These are phyloP conservation scores for Oophaga sylvatica DNA, from an alignment of 2,797 vertebrate species.

Conservation along the genomic window DNA sequence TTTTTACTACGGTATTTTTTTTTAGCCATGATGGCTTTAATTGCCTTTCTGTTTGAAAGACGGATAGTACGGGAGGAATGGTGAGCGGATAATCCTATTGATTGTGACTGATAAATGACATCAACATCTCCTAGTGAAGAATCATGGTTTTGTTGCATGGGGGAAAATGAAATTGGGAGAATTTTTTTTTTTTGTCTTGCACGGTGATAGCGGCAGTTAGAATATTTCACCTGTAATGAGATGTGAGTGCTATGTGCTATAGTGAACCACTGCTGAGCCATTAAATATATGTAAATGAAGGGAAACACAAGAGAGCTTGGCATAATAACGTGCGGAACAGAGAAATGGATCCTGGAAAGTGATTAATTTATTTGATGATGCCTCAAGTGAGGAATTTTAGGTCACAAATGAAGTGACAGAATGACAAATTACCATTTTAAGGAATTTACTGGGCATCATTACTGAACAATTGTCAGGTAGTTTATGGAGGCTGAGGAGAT, in stretches of 20 bases:
- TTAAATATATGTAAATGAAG: conserved; percentile 99
- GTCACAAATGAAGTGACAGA: conserved; percentile 99
- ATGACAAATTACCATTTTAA: conserved; percentile 99
- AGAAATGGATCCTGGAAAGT: conserved; percentile 99
- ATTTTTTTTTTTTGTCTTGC: conserved; percentile 79
- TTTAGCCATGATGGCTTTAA: conserved; percentile 82
- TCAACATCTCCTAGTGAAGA: conserved; percentile 88
- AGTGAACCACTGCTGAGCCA: conserved; percentile 98
- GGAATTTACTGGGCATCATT: conserved; percentile 99
- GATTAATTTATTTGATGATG: conserved; percentile 99
- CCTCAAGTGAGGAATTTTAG: conserved; percentile 99
- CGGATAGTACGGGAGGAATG: conserved; percentile 74
- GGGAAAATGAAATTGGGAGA: conserved; percentile 88
- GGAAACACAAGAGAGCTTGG: conserved; percentile 95
- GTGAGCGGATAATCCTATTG: conserved; percentile 81
- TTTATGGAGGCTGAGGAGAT: conserved; percentile 93
- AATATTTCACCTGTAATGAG: conserved; percentile 98
- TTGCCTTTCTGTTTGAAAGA: conserved; percentile 76
- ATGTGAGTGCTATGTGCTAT: conserved; percentile 90
- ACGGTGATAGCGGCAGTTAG: conserved; percentile 90
- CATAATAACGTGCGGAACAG: conserved; percentile 98
- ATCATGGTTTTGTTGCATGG: conserved; percentile 87
- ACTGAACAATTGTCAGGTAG: conserved; percentile 99
- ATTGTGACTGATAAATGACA: conserved; percentile 87
- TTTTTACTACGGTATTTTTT: conserved; percentile 77